Conservation (phyloP, 2,888 invertebrate species). For the Agapostemon virescens region DNA sequence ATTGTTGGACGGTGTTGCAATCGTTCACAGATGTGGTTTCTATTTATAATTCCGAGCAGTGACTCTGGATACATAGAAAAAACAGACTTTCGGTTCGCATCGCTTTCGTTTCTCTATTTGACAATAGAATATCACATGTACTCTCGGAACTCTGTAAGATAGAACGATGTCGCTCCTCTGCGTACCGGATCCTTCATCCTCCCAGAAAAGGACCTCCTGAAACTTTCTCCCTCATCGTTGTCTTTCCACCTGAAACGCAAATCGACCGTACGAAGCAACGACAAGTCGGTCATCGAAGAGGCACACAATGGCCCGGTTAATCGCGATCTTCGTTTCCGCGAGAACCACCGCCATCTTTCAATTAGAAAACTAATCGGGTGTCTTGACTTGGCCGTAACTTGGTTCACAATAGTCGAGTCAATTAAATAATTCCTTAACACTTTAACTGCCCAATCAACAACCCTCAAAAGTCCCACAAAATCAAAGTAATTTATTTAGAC, state of each 20-base stretch:
- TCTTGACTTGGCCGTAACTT: too few species aligned
- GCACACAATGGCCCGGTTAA: neutral
- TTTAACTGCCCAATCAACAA: too few species aligned
- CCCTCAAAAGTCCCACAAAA: too few species aligned
- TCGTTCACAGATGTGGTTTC: too few species aligned
- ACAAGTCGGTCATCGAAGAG: constrained; percentile 32
- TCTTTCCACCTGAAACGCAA: neutral
- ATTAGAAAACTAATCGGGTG: too few species aligned
- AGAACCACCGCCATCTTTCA: too few species aligned
- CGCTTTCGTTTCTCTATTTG: constrained; percentile 12
- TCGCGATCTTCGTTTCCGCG: neutral
- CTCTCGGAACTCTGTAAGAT: neutral
- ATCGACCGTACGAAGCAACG: constrained; percentile 4
- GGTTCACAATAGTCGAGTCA: too few species aligned
- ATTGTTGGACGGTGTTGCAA: constrained; percentile 12
- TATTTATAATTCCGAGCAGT: too few species aligned
- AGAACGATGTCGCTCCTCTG: neutral
- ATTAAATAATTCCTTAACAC: too few species aligned
- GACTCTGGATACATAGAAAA: constrained; percentile 1
- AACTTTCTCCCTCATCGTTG: constrained; percentile 26
- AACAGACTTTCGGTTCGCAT: neutral
- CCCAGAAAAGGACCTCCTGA: neutral
- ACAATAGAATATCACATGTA: neutral
- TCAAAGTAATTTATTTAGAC: too few species aligned
- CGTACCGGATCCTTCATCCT: constrained; percentile 21